Base-by-base conservation (phyloP, 2,113 vertebrate species). In the Burhinus oedicnemus region DNA sequence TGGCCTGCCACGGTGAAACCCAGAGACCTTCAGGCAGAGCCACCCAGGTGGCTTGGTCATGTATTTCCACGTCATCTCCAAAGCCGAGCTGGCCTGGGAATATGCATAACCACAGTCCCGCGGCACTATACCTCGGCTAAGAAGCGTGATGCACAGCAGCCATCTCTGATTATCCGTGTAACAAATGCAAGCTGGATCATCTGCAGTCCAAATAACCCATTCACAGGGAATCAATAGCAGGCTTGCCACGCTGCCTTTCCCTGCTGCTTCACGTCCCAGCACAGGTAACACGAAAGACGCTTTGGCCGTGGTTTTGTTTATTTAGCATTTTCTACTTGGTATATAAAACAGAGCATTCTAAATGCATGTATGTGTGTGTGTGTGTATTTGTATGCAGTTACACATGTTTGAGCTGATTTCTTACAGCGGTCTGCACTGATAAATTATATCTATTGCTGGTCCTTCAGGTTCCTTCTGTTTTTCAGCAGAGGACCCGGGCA, bases 11-110 rank as follows among this genome's bases (percentile, higher is more conserved):
- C 0, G 1, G n/a, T 23, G 29, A 69, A 8, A 68, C 36, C 21
- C 3, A 0, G 60, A 32, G 32, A 21, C 10, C 65, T 40, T 32
- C 30, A 29, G 36, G 61, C n/a, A 69, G 44, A 69, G 61, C 52
- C 78, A 38, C 26, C 6, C 0, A 10, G 38, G 18, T 13, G 51
- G 17, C 76, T 44, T 23, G 40, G 71, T n/a, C 5, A 0, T 11
- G 30, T 77, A 13, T 51, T 49, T 38, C n/a, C 22, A 14, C 0
- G 0, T 29, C 25, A 27, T 7, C 32, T n/a, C 44, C 75, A 52
- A 54, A 60, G 80, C 71, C 83, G 76, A 57, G 66, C 47, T 54
- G 47, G 42, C 38, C 91, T 38, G 34, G 52, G 29, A 72, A 68
- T 20, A 16, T 4, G n/a, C 29, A 51, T 18, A 64, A 6, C 29